phyloP scores from a whole-genome alignment of 2,888 invertebrate species.

The Coelopa pilipes region DNA sequence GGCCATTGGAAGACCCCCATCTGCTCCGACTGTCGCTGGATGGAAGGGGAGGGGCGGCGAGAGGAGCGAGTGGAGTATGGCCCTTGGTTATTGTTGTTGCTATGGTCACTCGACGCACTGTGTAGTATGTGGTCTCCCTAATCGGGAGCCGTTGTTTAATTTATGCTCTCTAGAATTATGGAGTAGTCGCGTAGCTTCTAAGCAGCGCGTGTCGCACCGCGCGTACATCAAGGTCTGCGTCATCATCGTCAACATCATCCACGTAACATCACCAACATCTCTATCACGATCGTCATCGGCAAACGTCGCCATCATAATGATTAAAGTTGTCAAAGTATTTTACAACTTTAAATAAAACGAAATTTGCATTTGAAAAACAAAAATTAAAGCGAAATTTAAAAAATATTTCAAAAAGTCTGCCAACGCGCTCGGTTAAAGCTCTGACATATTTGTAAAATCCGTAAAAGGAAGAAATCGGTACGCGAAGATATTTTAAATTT shows the following conservation, averaged over 20 bases:
- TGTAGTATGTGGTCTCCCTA: neutral
- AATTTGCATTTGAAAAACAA: conserved; percentile 33
- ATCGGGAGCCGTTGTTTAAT: conserved; percentile 21
- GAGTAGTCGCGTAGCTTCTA: conserved; percentile 25
- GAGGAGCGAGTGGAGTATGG: neutral
- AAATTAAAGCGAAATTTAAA: neutral
- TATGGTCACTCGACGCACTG: conserved; percentile 5
- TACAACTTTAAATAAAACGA: conserved; percentile 24
- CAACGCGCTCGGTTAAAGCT: conserved; percentile 22
- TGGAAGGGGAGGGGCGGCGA: no score
- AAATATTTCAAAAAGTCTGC: conserved; percentile 5
- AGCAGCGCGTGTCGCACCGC: conserved; percentile 22
- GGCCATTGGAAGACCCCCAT: no score
- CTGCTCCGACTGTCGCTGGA: no score
- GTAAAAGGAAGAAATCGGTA: conserved; percentile 38
- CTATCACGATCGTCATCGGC: neutral
- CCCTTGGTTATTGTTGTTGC: conserved; percentile 5
- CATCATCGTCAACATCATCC: conserved; percentile 1
- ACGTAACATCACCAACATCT: neutral
- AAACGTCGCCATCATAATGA: neutral
- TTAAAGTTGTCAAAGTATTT: neutral
- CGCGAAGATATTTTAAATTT: conserved; percentile 42
- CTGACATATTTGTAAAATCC: conserved; percentile 33
- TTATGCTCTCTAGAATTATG: conserved; percentile 37
- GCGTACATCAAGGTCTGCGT: neutral